Percentiles rank a stretch among this genome's conserved stretches.
Conservation (phyloP, 2,113 vertebrate genomes). For the Lanius ludovicianus region DNA sequence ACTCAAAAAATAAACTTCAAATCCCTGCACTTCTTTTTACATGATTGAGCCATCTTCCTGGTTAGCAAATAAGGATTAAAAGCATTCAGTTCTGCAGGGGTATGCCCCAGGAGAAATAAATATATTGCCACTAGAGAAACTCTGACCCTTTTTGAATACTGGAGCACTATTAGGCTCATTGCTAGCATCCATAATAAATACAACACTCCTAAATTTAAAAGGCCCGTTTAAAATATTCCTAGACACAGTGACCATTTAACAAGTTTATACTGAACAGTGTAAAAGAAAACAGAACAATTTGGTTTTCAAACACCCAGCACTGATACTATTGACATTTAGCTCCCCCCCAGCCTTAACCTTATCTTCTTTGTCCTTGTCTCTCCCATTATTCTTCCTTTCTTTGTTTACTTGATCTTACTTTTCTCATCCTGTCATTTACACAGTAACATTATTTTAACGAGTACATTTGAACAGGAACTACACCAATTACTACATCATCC, state of each 20-base stretch:
- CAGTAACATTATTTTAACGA: conserved; percentile 70
- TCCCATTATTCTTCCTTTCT: conserved; percentile 44
- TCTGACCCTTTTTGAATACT: neutral
- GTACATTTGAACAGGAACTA: conserved; percentile 66
- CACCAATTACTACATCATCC: conserved; percentile 56
- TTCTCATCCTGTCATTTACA: conserved; percentile 56
- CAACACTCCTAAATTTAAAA: conserved; percentile 31
- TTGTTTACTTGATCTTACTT: conserved; percentile 63
- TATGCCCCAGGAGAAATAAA: neutral
- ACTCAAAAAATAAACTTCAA: neutral
- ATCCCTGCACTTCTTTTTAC: neutral
- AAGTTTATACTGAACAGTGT: conserved; percentile 49
- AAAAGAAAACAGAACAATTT: conserved; percentile 51
- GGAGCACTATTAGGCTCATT: neutral
- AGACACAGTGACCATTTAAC: conserved; percentile 51
- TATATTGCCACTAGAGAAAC: neutral
- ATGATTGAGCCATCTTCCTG: neutral
- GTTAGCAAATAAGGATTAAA: conserved; percentile 10
- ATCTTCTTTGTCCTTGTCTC: conserved; percentile 33
- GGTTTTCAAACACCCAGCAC: conserved; percentile 21
- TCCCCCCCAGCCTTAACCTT: conserved; percentile 35
- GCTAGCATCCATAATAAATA: neutral
- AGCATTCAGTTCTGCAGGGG: neutral
- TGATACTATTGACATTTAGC: conserved; percentile 53
- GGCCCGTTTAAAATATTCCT: conserved; percentile 44